Evolutionary conservation across 2,797 vertebrate species (phyloP).

Genomic region (Phrynocephalus vlangalii): DNA sequence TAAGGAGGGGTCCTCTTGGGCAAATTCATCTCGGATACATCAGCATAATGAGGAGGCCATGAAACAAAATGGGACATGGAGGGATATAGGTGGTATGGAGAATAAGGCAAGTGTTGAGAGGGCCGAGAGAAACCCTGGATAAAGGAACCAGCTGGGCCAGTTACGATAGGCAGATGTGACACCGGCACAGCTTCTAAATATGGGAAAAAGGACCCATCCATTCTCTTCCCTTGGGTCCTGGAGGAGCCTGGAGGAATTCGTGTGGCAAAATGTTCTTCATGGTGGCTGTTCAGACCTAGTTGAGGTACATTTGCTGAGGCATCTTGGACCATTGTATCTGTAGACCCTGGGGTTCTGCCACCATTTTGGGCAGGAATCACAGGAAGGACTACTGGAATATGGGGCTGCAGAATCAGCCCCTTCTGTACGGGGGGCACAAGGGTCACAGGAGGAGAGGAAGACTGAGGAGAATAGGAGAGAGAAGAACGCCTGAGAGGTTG

Average conservation of each 20-base stretch:
- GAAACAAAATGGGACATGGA: conserved; percentile 81
- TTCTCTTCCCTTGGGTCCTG: conserved; percentile 57
- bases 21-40: conserved; percentile 87
- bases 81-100: conserved; percentile 83
- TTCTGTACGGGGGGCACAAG: conserved; percentile 80
- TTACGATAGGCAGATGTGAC: conserved; percentile 63
- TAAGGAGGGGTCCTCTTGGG: conserved; percentile 89
- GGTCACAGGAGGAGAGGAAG: conserved; percentile 79
- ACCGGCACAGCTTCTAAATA: conserved; percentile 77
- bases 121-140: conserved; percentile 74
- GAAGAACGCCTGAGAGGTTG: conserved; percentile 75
- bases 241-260: conserved; percentile 56
- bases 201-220: conserved; percentile 69
- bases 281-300: conserved; percentile 52
- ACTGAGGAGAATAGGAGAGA: conserved; percentile 78
- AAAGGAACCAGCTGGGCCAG: conserved; percentile 71
- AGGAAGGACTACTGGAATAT: conserved; percentile 81
- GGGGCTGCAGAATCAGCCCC: conserved; percentile 73
- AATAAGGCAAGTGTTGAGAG: conserved; percentile 76
- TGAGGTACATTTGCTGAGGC: conserved; percentile 43
- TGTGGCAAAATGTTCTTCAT: conserved; percentile 53
- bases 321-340: conserved; percentile 72
- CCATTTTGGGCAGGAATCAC: conserved; percentile 77
- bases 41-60: conserved; percentile 86
- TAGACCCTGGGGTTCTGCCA: conserved; percentile 77